Evolutionary conservation across 2,888 invertebrate genomes (phyloP).

Genomic region (Micoletzkya japonica): DNA sequence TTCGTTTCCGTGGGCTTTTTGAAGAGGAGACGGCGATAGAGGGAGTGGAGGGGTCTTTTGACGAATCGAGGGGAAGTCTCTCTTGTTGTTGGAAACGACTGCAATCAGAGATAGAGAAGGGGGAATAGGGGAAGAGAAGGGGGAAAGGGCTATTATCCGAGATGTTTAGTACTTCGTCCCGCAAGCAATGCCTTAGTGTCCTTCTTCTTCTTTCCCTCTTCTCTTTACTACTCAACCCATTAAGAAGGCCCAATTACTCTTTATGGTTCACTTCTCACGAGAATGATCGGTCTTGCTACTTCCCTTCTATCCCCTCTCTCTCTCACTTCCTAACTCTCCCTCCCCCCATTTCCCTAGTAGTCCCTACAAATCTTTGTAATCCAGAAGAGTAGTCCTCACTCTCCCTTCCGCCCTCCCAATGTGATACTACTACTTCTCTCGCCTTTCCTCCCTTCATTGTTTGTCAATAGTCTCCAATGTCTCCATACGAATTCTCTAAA

Average conservation of each 20-base stretch:
- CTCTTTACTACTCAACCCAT: conserved; percentile 12
- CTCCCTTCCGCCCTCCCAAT: conserved; percentile 12
- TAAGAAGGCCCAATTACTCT: conserved; percentile 3
- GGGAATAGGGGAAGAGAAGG: too few species aligned
- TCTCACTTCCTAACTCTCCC: conserved; percentile 10
- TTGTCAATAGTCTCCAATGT: too few species aligned
- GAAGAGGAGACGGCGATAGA: not conserved
- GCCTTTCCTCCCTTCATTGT: too few species aligned
- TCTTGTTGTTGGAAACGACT: conserved; percentile 15
- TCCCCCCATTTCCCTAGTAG: conserved; percentile 2
- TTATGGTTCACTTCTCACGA: too few species aligned
- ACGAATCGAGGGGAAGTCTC: conserved; percentile 11
- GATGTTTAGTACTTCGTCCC: not conserved
- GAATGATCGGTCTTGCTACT: too few species aligned
- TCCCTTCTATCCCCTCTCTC: conserved; percentile 2
- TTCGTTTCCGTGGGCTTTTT: conserved; percentile 38
- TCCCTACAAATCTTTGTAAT: too few species aligned
- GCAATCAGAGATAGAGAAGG: too few species aligned
- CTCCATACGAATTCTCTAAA: not conserved
- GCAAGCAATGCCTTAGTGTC: not conserved
- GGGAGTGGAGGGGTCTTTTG: not conserved
- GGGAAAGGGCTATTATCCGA: not conserved
- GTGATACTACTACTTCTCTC: not conserved
- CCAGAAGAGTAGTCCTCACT: too few species aligned
- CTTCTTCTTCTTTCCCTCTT: not conserved